Percentiles rank a stretch among this genome's conserved stretches.
These are phyloP conservation scores for Parnassius smintheus DNA, from an alignment of 2,888 invertebrate genomes.

Conservation along the genomic window DNA sequence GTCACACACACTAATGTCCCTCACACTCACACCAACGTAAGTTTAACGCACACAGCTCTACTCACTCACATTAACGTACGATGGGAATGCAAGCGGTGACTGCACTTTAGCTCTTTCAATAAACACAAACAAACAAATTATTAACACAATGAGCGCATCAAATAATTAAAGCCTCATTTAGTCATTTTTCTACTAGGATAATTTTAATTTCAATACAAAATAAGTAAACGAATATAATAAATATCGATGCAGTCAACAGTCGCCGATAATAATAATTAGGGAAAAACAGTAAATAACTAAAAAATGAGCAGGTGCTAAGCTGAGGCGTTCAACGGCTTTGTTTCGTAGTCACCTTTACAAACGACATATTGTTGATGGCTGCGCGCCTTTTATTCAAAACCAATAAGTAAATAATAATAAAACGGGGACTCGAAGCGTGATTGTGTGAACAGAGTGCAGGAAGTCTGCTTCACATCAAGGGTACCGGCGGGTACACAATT, in stretches of 20 bases:
- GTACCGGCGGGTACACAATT: slow-evolving; percentile 36
- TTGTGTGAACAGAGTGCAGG: slow-evolving; percentile 72
- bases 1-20: slow-evolving; percentile 33
- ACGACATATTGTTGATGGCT: slow-evolving; percentile 76
- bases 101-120: slow-evolving; percentile 79
- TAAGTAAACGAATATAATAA: slow-evolving; percentile 10
- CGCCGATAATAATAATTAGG: slow-evolving; percentile 20
- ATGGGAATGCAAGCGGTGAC: slow-evolving; percentile 80
- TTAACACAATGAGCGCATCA: slow-evolving; percentile 62
- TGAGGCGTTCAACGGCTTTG: slow-evolving; percentile 70
- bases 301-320: slow-evolving; percentile 69
- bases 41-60: slow-evolving; percentile 46
- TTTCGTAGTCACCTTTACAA: slow-evolving; percentile 77
- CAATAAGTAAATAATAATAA: slow-evolving; percentile 77
- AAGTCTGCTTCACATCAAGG: slow-evolving; percentile 65
- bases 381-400: slow-evolving; percentile 70
- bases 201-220: slow-evolving; percentile 16
- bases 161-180: slow-evolving; percentile 50
- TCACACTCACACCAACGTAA: slow-evolving; percentile 57
- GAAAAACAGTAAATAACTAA: slow-evolving; percentile 36
- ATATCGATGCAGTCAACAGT: slow-evolving; percentile 8
- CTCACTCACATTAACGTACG: slow-evolving; percentile 58
- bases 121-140: slow-evolving; percentile 80
- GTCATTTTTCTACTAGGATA: slow-evolving; percentile 29
- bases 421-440: slow-evolving; percentile 64